Evolutionary conservation across 2,888 invertebrate species (phyloP), one percentile per base, ranked within the genome.

Genomic region (Torymus aiolomorphi): DNA sequence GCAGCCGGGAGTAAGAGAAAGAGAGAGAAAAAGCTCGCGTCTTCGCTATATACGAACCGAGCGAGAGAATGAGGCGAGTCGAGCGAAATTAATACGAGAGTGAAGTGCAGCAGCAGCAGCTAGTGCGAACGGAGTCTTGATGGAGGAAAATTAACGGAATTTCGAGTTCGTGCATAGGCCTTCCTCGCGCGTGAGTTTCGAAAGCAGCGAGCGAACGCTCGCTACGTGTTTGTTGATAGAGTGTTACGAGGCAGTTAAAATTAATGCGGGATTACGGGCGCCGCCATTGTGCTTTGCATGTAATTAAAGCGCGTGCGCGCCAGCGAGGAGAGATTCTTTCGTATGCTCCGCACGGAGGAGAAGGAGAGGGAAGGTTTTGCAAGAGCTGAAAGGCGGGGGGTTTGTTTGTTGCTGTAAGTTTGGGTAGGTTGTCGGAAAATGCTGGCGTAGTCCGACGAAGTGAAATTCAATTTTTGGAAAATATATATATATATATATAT

Each of bases 61-160:
- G 42, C 49, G 52, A 69, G 63, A 74, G 57, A 66, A 65, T 59
- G 54, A 56, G 75, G 75, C n/a, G 18, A 71, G 71, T 63, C 62
- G 20, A n/a, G 62, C 61, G 73, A 80, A 76, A 80, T 78, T 77
- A 81, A 81, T 78, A 69, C 20, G 71, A 59, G 67, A 75, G 67
- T 63, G 57, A 69, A 76, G 76, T 63, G 69, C 56, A 51, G 61
- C 51, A 31, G 31, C 3, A 31, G 24, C 51, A 20, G 70, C 51
- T 24, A 18, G 42, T 42, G 42, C 42, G 42, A 42, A 42, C 42
- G 42, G 5, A 24, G 56, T 70, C 56, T 31, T 24, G 63, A 54
- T 51, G 72, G 72, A 76, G 76, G 75, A 72, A 80, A 76, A 80
- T 80, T 80, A 80, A 80, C 71, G 80, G 76, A 80, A 80, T 80